Evolutionary conservation across 2,797 vertebrate genomes (phyloP), one percentile per base, ranked within the genome.

Genomic region (Helicolenus hilgendorfi): DNA sequence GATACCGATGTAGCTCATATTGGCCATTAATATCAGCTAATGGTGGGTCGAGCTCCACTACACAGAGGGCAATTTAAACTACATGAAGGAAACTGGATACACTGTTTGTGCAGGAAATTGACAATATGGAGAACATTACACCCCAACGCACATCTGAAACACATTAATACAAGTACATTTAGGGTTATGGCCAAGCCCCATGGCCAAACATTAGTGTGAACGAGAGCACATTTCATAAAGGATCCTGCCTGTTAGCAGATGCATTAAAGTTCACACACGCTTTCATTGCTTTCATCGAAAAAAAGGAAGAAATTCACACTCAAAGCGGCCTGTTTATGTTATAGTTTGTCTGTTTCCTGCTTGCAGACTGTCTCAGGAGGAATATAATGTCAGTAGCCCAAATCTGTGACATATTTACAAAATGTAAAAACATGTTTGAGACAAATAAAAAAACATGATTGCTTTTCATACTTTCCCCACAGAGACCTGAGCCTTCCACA

Each of bases 61-160:
- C 11, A 55, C 20, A 8, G 22, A 67, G 15, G 73, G 27, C 8
- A 22, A 62, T 76, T 71, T 14, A 60, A 79, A 83, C 27, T 11
- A 69, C 64, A 70, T 68, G 22, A 59, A 64, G 79, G 35, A 80
- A 80, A 76, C 8, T 70, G 53, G 55, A 83, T 76, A 36, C 36
- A 77, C 29, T 60, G 35, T 63, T 90, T 87, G 31, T 79, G 72
- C 62, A 89, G 79, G 72, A 89, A 68, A 84, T 53, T 29, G 62
- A 75, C 85, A 90, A 88, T 85, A 77, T 89, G 85, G 88, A 88
- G 89, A 26, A 69, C 83, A 92, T 91, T 92, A 90, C 78, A 83
- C 59, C 56, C 78, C 79, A 3, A 81, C 62, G 5, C 35, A 89
- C 87, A 93, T 89, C 77, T 75, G 73, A 84, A 84, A 84, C 24